phyloP scores from a whole-genome alignment of 2,888 invertebrate genomes.

The Mayetiola destructor region DNA sequence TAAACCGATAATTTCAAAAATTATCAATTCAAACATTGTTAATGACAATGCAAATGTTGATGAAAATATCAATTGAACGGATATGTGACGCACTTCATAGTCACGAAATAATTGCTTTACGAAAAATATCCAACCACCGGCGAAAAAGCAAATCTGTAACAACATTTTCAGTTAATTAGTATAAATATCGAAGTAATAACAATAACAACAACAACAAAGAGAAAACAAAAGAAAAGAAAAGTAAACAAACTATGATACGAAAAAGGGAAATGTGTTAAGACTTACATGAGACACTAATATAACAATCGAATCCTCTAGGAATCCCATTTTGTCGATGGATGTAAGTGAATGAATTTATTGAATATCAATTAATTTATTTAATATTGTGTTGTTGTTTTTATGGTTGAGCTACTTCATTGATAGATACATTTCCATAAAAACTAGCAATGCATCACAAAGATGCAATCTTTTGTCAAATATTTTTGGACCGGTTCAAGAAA shows the following conservation, averaged over 20 bases:
- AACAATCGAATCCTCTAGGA: conserved; percentile 68
- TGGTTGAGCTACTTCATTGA: too few relatives aligned
- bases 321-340: conserved; percentile 47
- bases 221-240: background rate
- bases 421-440: background rate
- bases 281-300: conserved; percentile 67
- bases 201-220: background rate
- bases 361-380: background rate
- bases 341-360: background rate
- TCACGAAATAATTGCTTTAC: conserved; percentile 92
- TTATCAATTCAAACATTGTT: conserved; percentile 97
- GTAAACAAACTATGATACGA: too few relatives aligned
- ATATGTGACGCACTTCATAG: conserved; percentile 90
- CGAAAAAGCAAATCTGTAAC: conserved; percentile 75
- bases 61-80: conserved; percentile 92
- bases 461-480: too few relatives aligned
- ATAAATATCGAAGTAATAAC: background rate
- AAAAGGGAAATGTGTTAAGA: too few relatives aligned
- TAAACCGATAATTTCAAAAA: conserved; percentile 94
- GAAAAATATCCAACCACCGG: conserved; percentile 96
- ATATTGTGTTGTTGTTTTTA: too few relatives aligned
- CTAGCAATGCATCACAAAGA: too few relatives aligned
- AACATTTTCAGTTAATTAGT: background rate
- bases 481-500: too few relatives aligned
- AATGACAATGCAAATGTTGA: conserved; percentile 91